Evolutionary conservation across 2,797 vertebrate genomes (phyloP).

Genomic region (Mallotus villosus): DNA sequence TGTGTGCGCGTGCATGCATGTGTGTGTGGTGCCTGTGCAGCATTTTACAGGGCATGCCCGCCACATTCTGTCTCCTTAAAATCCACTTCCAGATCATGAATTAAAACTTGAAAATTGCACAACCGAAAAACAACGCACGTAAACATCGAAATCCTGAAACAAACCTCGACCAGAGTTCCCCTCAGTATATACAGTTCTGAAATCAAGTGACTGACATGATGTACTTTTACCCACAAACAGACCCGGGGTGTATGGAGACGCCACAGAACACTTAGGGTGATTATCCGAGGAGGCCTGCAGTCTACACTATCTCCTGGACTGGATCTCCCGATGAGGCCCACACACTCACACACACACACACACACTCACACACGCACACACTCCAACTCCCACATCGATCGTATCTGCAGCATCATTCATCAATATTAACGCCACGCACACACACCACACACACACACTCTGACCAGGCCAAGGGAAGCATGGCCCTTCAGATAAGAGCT

Average conservation of each 20-base stretch:
- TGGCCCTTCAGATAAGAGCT: not conserved
- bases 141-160: too few relatives aligned
- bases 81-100: too few relatives aligned
- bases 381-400: slow-evolving; percentile 43
- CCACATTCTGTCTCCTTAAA: too few relatives aligned
- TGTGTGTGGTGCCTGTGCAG: slow-evolving; percentile 13
- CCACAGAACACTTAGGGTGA: too few relatives aligned
- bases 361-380: slow-evolving; percentile 18
- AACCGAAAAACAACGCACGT: too few relatives aligned
- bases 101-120: too few relatives aligned
- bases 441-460: too few relatives aligned
- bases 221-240: too few relatives aligned
- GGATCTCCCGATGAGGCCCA: not conserved
- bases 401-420: slow-evolving; percentile 59
- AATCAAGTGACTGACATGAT: too few relatives aligned
- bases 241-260: too few relatives aligned
- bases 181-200: not conserved
- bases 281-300: not conserved
- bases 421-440: slow-evolving; percentile 56
- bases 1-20: slow-evolving; percentile 26
- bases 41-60: slow-evolving; percentile 1
- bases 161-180: not conserved
- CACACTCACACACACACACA: slow-evolving; percentile 16
- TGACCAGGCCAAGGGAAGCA: slow-evolving; percentile 38
- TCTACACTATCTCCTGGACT: not conserved